These are phyloP conservation scores for Esperia sulphurella DNA, from an alignment of 2,888 invertebrate species.

Conservation along the genomic window DNA sequence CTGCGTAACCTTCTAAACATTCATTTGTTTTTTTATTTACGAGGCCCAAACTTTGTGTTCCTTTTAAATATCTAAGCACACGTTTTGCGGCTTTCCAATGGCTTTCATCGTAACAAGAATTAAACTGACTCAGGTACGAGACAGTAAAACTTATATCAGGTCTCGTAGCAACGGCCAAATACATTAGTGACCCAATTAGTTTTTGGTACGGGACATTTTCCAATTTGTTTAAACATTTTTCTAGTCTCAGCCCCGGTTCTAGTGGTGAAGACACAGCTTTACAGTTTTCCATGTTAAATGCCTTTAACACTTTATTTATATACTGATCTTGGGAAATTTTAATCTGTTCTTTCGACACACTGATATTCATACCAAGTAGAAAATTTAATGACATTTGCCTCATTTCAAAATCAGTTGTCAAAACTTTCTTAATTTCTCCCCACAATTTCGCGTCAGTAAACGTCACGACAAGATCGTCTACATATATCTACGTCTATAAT, in stretches of 20 bases:
- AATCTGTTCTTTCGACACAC: neutral
- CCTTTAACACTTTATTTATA: neutral
- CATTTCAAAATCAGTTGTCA: slow-evolving; percentile 1
- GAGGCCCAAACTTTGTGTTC: neutral
- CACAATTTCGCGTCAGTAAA: neutral
- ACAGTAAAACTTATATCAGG: slow-evolving; percentile 8
- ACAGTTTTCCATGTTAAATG: neutral
- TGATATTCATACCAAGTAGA: neutral
- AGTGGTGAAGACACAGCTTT: neutral
- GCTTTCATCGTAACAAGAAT: neutral
- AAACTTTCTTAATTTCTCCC: neutral
- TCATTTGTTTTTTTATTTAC: slow-evolving; percentile 1
- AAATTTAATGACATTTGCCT: neutral
- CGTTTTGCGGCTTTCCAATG: slow-evolving; percentile 3
- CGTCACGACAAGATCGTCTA: neutral
- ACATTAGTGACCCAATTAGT: neutral
- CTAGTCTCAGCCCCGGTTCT: neutral
- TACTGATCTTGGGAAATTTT: neutral
- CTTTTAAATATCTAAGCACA: slow-evolving; percentile 2
- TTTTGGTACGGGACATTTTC: neutral
- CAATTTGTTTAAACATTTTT: neutral
- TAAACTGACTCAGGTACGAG: slow-evolving; percentile 6
- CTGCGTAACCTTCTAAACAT: slow-evolving; percentile 6
- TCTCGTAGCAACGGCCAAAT: slow-evolving; percentile 1
- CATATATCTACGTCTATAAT: neutral